A percentile compares a stretch with the other conserved stretches of the same genome.
phyloP scores from a whole-genome alignment of 1,140 invertebrate genomes.

The Hestina assimilis region DNA sequence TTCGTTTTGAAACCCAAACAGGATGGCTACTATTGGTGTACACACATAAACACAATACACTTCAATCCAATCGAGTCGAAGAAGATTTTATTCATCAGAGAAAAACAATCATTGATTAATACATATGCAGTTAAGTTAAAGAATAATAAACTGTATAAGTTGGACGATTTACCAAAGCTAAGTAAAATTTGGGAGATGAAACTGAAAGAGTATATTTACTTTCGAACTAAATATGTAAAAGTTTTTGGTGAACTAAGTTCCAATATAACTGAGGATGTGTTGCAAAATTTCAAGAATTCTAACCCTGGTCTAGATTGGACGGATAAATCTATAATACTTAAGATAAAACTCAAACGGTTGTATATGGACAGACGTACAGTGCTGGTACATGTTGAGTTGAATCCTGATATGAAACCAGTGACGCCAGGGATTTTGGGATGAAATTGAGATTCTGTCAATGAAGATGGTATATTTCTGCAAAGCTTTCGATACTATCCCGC shows the following conservation, averaged over 20 bases:
- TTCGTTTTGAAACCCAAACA: constrained; percentile 44
- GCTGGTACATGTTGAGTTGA: constrained; percentile 48
- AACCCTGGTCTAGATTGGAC: constrained; percentile 33
- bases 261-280: constrained; percentile 32
- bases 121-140: constrained; percentile 50
- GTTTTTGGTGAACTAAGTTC: constrained; percentile 31
- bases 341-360: constrained; percentile 45
- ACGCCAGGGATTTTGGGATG: constrained; percentile 48
- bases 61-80: constrained; percentile 49
- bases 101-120: constrained; percentile 43
- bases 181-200: constrained; percentile 39
- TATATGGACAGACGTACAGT: constrained; percentile 47
- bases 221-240: constrained; percentile 42
- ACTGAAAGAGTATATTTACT: constrained; percentile 53
- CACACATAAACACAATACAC: constrained; percentile 48
- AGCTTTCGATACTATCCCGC: constrained; percentile 34
- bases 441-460: constrained; percentile 52
- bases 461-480: constrained; percentile 56
- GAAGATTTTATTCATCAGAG: constrained; percentile 56
- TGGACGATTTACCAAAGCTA: constrained; percentile 39
- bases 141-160: constrained; percentile 15
- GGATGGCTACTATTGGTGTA: constrained; percentile 74
- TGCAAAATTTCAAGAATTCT: constrained; percentile 37
- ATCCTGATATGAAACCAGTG: constrained; percentile 43
- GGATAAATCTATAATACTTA: constrained; percentile 36